phyloP scores from a whole-genome alignment of 2,113 vertebrate species.

The Dipodomys ordii region DNA sequence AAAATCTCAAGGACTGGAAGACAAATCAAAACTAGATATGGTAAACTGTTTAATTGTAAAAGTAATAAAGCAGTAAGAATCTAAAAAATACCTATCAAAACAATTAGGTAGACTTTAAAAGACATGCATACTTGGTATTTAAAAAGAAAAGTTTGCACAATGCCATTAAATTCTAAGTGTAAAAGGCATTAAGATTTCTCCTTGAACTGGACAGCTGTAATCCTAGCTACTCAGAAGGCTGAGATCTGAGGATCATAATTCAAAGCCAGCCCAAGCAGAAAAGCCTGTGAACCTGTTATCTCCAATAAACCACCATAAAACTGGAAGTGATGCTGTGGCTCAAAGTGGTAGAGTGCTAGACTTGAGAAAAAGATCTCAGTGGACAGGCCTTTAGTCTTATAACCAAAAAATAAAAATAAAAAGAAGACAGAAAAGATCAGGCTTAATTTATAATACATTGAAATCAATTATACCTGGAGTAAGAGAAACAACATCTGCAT shows the following conservation, averaged over 20 bases:
- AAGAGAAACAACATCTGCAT: constrained; percentile 1
- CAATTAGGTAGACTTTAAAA: not conserved
- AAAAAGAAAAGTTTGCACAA: not conserved
- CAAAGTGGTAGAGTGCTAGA: too few species aligned
- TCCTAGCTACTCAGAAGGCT: too few species aligned
- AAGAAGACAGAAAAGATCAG: constrained; percentile 7
- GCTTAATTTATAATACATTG: constrained; percentile 53
- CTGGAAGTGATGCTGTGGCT: too few species aligned
- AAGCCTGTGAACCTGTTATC: too few species aligned
- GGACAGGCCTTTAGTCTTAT: too few species aligned
- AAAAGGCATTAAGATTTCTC: not conserved
- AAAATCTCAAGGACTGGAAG: not conserved
- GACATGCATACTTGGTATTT: not conserved
- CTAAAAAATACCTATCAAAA: not conserved
- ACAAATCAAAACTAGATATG: not conserved
- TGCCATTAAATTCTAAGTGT: not conserved
- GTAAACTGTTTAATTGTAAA: not conserved
- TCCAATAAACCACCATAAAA: too few species aligned
- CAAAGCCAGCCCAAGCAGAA: too few species aligned
- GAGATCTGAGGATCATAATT: too few species aligned
- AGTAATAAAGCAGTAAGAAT: not conserved
- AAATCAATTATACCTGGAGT: not conserved
- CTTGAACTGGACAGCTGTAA: not conserved
- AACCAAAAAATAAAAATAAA: too few species aligned
- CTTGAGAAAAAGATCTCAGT: too few species aligned